Percentiles rank a stretch among this genome's conserved stretches.
Evolutionary conservation across 2,888 invertebrate genomes (phyloP).

Genomic region (Bruchidius siliquastri): DNA sequence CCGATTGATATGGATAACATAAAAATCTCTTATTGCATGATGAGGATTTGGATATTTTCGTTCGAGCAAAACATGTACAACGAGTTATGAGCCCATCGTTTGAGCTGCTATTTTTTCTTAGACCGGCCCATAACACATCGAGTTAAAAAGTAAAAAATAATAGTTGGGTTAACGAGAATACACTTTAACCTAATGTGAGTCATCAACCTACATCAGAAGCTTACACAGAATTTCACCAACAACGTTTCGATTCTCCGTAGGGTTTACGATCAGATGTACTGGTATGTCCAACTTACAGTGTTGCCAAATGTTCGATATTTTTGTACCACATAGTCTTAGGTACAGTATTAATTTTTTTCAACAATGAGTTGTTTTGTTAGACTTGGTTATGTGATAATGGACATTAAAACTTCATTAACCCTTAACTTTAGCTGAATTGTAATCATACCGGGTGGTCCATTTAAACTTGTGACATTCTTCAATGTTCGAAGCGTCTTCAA

Average conservation of each 20-base stretch:
- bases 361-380: too few species aligned
- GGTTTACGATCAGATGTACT: not conserved
- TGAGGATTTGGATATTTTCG: not conserved
- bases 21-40: not conserved
- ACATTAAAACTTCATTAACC: too few species aligned
- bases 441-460: too few species aligned
- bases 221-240: not conserved
- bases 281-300: not conserved
- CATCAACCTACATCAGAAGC: not conserved
- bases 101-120: not conserved
- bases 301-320: too few species aligned
- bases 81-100: not conserved
- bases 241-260: not conserved
- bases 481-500: too few species aligned
- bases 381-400: too few species aligned
- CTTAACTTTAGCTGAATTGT: too few species aligned
- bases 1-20: not conserved
- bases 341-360: too few species aligned
- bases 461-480: too few species aligned
- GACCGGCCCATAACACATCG: not conserved
- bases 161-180: not conserved
- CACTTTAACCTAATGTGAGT: not conserved
- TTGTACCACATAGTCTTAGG: too few species aligned
- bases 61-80: not conserved
- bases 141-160: not conserved